A percentile compares a stretch with the other conserved stretches of the same genome.
Conservation (phyloP, 2,888 invertebrate genomes). For the Drosophila limbata region DNA sequence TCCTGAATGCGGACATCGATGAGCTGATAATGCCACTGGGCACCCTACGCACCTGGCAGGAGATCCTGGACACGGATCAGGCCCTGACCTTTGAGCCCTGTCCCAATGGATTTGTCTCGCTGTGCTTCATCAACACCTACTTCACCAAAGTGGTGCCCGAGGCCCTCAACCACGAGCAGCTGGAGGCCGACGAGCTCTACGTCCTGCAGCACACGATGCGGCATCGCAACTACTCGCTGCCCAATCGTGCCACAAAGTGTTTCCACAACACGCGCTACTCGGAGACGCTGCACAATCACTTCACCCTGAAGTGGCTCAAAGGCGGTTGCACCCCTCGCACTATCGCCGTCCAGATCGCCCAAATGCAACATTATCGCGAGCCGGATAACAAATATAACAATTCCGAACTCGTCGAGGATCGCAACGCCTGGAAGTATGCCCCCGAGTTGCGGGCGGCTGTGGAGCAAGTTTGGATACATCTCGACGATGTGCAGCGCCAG, state of each 20-base stretch:
- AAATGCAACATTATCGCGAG: conserved; percentile 72
- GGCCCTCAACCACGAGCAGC: conserved; percentile 53
- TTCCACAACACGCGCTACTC: conserved; percentile 95
- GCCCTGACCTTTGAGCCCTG: conserved; percentile 19
- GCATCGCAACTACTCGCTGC: conserved; percentile 93
- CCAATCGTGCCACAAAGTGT: conserved; percentile 94
- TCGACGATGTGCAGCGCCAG: conserved; percentile 48
- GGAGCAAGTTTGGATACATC: conserved; percentile 54
- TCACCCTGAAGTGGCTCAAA: conserved; percentile 92
- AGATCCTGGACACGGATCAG: conserved; percentile 83
- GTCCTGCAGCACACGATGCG: conserved; percentile 95
- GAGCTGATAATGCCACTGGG: conserved; percentile 93
- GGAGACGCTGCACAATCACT: conserved; percentile 94
- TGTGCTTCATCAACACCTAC: conserved; percentile 94
- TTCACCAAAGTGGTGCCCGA: conserved; percentile 89
- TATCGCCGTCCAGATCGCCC: conserved; percentile 55
- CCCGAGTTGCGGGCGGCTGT: conserved; percentile 50
- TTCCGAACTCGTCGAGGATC: conserved; percentile 55
- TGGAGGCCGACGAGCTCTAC: conserved; percentile 87
- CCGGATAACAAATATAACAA: conserved; percentile 44
- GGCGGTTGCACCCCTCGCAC: conserved; percentile 42
- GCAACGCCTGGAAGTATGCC: conserved; percentile 61
- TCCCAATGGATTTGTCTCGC: conserved; percentile 85
- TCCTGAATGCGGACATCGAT: conserved; percentile 94
- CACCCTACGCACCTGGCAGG: conserved; percentile 83